Conservation (phyloP, 2,113 vertebrate genomes). For the Pseudopodoces humilis region DNA sequence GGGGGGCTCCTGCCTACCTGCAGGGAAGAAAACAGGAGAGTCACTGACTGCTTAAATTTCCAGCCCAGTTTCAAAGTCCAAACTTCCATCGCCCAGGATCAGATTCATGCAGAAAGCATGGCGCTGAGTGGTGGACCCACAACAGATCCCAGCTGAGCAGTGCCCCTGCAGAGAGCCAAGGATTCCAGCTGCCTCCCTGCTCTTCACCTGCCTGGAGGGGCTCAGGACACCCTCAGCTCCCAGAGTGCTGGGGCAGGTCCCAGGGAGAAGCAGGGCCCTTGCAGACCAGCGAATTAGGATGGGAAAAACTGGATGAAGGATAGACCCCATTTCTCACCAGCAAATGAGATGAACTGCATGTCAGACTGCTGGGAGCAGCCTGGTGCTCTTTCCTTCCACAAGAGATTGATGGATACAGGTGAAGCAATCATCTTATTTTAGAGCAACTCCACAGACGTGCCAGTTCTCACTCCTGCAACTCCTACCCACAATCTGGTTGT, state of each 20-base stretch:
- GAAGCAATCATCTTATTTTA: background rate
- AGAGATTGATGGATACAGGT: background rate
- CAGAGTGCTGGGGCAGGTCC: background rate
- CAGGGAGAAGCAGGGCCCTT: background rate
- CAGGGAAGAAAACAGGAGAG: conserved; percentile 51
- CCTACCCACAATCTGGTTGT: background rate
- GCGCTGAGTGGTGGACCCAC: background rate
- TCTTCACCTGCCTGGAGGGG: background rate
- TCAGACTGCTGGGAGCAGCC: background rate
- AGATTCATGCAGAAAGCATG: background rate
- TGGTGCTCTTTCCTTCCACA: background rate
- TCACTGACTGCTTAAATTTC: background rate
- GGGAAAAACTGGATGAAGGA: background rate
- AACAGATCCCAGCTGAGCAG: background rate
- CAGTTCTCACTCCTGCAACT: conserved; percentile 1
- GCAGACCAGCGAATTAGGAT: accelerated
- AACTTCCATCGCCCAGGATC: background rate
- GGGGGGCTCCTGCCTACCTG: conserved; percentile 59
- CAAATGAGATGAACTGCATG: accelerated
- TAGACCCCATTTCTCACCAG: background rate
- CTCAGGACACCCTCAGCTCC: background rate
- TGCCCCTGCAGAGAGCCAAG: background rate
- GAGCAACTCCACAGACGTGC: background rate
- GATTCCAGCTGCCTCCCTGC: background rate
- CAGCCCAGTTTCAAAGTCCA: background rate